Evolutionary conservation across 1,140 invertebrate genomes (phyloP).

Genomic region (Cyclargus thomasi): DNA sequence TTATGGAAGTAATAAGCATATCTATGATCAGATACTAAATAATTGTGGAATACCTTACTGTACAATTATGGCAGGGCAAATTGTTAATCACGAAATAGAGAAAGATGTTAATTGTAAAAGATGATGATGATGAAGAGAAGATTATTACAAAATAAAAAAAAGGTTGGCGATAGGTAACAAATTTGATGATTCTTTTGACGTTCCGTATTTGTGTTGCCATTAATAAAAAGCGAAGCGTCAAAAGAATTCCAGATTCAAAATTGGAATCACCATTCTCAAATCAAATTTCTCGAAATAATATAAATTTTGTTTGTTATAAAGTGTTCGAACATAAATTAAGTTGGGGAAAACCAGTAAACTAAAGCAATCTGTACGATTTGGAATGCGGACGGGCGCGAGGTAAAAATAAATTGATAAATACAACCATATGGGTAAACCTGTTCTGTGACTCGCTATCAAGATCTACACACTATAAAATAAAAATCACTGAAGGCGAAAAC

Average conservation of each 20-base stretch:
- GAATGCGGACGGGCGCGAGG: slow-evolving; percentile 57
- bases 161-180: too few species aligned
- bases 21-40: too few species aligned
- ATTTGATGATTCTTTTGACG: too few species aligned
- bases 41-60: too few species aligned
- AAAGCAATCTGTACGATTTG: slow-evolving; percentile 34
- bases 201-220: neutral
- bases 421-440: slow-evolving; percentile 63
- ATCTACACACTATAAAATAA: slow-evolving; percentile 14
- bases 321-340: slow-evolving; percentile 5
- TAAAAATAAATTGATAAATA: slow-evolving; percentile 54
- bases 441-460: slow-evolving; percentile 28
- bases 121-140: too few species aligned
- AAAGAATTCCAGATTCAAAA: neutral
- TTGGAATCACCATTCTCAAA: neutral
- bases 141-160: too few species aligned
- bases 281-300: neutral
- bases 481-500: neutral
- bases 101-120: too few species aligned
- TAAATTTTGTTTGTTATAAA: neutral
- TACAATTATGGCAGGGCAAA: too few species aligned
- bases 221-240: neutral
- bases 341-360: slow-evolving; percentile 13
- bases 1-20: too few species aligned
- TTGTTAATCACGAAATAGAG: too few species aligned